Evolutionary conservation across 1,140 invertebrate genomes (phyloP), one percentile per base, ranked within the genome.

Genomic region (Sycophaga agraensis): DNA sequence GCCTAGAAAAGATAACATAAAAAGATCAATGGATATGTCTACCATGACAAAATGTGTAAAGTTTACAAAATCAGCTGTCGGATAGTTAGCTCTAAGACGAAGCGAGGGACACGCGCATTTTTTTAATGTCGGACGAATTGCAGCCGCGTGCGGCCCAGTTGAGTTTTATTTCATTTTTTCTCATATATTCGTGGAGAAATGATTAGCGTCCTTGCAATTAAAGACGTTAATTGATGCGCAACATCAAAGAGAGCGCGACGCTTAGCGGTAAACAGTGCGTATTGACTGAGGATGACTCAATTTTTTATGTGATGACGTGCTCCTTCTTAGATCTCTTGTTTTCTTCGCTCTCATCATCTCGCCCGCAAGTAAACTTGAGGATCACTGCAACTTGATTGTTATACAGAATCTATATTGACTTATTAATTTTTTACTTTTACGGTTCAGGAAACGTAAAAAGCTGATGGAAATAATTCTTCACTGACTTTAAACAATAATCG

Each of bases 201-300:
- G 28, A 21, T 19, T 35, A 35, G 35, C 17, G 9, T 9, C 19
- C 21, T 50, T 11, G 31, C 35, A 50, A 50, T 50, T 35, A 50
- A 11, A 19, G 17, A 8, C 31, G 8, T 2, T 31, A 50, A 50
- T 50, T 50, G 48, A 50, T 49, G 16, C 22, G 28, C 28, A 8
- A 50, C 8, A 50, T 35, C 48, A 35, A 50, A 50, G 48, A n/a
- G n/a, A n/a, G 17, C 6, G 16, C 31, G 48, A 50, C 31, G 22
- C 21, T 35, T 50, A 50, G 21, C 17, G 14, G n/a, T 35, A 21
- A 2, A 35, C 31, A 35, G 35, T 35, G 28, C 28, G 28, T 21
- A 14, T 4, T 12, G 22, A 7, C 12, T 49, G 46, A 50, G 19
- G n/a, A n/a, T n/a, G n/a, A n/a, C n/a, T n/a, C 14, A 26, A 35